A percentile compares a stretch with the other conserved stretches of the same genome.
phyloP scores from a whole-genome alignment of 2,888 invertebrate species.

The Pyrocoelia pectoralis region DNA sequence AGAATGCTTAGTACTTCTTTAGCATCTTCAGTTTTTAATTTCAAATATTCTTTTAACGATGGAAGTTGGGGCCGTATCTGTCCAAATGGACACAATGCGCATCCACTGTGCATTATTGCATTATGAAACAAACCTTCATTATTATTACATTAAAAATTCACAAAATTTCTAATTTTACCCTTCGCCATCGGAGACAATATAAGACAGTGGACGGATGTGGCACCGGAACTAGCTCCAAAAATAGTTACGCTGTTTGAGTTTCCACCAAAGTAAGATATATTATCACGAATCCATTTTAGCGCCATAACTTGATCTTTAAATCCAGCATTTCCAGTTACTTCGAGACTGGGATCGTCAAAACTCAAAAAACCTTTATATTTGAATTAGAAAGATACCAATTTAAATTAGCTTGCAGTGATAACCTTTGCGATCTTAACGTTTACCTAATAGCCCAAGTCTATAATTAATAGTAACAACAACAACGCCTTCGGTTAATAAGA shows the following conservation, averaged over 20 bases:
- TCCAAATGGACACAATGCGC: slow-evolving; percentile 49
- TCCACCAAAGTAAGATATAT: slow-evolving; percentile 59
- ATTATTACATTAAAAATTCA: neutral
- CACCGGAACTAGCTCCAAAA: slow-evolving; percentile 62
- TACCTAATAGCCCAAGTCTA: slow-evolving; percentile 53
- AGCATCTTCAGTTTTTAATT: slow-evolving; percentile 48
- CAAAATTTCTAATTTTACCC: slow-evolving; percentile 23
- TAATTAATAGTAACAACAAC: slow-evolving; percentile 56
- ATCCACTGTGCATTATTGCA: slow-evolving; percentile 54
- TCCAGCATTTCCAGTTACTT: slow-evolving; percentile 60
- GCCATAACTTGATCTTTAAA: slow-evolving; percentile 61
- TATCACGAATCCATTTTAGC: slow-evolving; percentile 59
- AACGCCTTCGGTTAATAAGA: slow-evolving; percentile 55
- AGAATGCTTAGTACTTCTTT: slow-evolving; percentile 47
- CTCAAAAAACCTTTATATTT: slow-evolving; percentile 59
- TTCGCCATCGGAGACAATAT: slow-evolving; percentile 58
- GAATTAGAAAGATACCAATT: no score
- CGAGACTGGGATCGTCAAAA: slow-evolving; percentile 53
- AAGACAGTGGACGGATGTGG: slow-evolving; percentile 58
- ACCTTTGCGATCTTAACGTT: slow-evolving; percentile 23
- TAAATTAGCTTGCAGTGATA: slow-evolving; percentile 27
- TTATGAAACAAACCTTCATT: slow-evolving; percentile 51
- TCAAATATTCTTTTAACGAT: slow-evolving; percentile 50
- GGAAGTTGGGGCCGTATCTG: slow-evolving; percentile 48
- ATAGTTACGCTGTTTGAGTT: slow-evolving; percentile 59